Percentiles rank a stretch among this genome's conserved stretches.
Conservation (phyloP, 1,140 invertebrate genomes). For the Leptopilina boulardi region DNA sequence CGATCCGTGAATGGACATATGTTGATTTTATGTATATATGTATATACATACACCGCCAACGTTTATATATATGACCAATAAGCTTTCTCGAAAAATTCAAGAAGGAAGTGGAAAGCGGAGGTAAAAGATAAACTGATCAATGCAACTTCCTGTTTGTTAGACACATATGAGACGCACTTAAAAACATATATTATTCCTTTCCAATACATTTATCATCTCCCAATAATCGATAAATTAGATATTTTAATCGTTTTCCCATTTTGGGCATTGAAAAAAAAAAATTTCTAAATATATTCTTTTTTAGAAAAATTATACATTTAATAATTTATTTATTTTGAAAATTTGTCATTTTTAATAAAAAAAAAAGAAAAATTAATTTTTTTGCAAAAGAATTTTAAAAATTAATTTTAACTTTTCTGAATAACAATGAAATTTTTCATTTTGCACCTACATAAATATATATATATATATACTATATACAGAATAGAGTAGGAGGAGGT, state of each 20-base stretch:
- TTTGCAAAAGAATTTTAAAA: too few species aligned
- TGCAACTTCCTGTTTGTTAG: slow-evolving; percentile 12
- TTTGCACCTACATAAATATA: not conserved
- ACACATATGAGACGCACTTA: not conserved
- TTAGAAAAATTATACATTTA: too few species aligned
- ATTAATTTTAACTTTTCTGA: not conserved
- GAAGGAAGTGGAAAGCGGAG: not conserved
- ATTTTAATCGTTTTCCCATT: too few species aligned
- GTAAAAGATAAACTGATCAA: not conserved
- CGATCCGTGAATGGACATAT: slow-evolving; percentile 31
- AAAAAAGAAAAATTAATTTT: too few species aligned
- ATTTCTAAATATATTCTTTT: too few species aligned
- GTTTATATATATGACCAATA: slow-evolving; percentile 17
- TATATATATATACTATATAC: not conserved
- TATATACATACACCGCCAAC: slow-evolving; percentile 10
- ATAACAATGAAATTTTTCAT: not conserved
- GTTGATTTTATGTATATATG: not conserved
- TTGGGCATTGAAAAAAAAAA: too few species aligned
- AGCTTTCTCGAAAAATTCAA: slow-evolving; percentile 19
- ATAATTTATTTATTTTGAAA: too few species aligned
- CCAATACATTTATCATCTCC: not conserved
- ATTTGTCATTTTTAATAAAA: too few species aligned
- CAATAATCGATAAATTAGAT: too few species aligned
- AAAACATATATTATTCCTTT: not conserved
- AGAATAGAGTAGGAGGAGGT: not conserved